phyloP scores from a whole-genome alignment of 2,797 vertebrate genomes.

The Leptoclinus maculatus region DNA sequence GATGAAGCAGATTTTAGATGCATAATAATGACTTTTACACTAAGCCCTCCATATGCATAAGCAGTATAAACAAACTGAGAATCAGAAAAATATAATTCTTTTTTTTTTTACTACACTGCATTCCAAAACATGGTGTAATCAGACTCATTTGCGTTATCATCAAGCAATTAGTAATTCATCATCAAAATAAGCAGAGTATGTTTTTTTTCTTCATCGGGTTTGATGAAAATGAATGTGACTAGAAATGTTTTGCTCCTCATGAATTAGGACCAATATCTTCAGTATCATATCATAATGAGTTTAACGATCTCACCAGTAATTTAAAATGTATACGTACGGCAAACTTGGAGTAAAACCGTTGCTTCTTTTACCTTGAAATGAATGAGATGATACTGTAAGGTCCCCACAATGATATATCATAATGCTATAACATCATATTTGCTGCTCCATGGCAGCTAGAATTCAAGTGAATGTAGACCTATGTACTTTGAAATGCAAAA shows the following conservation, averaged over 20 bases:
- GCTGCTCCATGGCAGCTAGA: slow-evolving; percentile 13
- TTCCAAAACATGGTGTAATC: not conserved
- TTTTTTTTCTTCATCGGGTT: not conserved
- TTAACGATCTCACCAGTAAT: not conserved
- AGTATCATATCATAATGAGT: not conserved
- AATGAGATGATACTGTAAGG: slow-evolving; percentile 4
- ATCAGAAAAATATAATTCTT: not conserved
- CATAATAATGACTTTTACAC: slow-evolving; percentile 12
- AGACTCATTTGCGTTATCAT: slow-evolving; percentile 1
- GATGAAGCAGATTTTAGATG: slow-evolving; percentile 22
- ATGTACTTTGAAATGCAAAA: slow-evolving; percentile 38
- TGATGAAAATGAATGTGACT: not conserved
- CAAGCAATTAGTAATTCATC: not conserved
- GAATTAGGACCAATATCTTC: not conserved
- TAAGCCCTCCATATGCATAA: slow-evolving; percentile 1
- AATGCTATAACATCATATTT: not conserved
- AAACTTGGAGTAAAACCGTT: slow-evolving; percentile 20
- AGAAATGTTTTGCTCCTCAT: not conserved
- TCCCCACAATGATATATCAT: not conserved
- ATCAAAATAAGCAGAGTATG: not conserved
- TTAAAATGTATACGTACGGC: not conserved
- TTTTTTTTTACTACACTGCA: not conserved
- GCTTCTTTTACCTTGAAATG: slow-evolving; percentile 8
- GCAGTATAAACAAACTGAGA: not conserved
- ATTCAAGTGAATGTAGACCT: slow-evolving; percentile 17